Percentiles rank a stretch among this genome's conserved stretches.
Evolutionary conservation across 2,888 invertebrate genomes (phyloP).

Genomic region (Acanthosepion pharaonis): DNA sequence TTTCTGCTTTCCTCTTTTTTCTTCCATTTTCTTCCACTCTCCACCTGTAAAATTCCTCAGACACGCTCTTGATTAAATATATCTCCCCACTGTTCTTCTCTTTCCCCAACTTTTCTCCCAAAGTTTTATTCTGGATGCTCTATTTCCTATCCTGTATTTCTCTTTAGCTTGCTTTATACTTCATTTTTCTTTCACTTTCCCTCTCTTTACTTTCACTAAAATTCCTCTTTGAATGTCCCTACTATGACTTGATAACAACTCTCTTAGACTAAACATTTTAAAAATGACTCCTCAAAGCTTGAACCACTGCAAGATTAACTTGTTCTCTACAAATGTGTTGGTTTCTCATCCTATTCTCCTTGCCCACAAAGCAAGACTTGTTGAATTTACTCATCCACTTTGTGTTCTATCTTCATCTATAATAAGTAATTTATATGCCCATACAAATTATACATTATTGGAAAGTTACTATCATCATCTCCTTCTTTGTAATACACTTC

Average conservation of each 20-base stretch:
- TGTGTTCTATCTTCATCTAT: not conserved
- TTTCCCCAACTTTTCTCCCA: not conserved
- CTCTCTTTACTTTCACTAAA: not conserved
- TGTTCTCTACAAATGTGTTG: not conserved
- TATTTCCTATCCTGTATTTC: not conserved
- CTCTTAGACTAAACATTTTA: not conserved
- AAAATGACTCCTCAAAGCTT: not conserved
- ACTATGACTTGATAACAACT: not conserved
- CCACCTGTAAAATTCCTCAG: not conserved
- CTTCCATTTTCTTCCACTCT: not conserved
- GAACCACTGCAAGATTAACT: not conserved
- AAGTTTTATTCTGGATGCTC: not conserved
- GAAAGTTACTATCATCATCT: conserved; percentile 4
- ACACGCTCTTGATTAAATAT: too few relatives aligned
- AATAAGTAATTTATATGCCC: conserved; percentile 33
- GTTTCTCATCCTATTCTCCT: not conserved
- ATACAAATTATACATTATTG: conserved; percentile 22
- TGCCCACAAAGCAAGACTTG: not conserved
- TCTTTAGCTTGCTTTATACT: not conserved
- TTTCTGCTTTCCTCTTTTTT: not conserved
- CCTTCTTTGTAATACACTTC: not conserved
- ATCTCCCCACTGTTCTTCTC: not conserved
- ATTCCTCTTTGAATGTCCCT: not conserved
- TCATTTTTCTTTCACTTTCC: not conserved
- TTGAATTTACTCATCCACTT: not conserved